These are phyloP conservation scores for Zaprionus africanus DNA, from an alignment of 1,140 invertebrate species.

Conservation along the genomic window DNA sequence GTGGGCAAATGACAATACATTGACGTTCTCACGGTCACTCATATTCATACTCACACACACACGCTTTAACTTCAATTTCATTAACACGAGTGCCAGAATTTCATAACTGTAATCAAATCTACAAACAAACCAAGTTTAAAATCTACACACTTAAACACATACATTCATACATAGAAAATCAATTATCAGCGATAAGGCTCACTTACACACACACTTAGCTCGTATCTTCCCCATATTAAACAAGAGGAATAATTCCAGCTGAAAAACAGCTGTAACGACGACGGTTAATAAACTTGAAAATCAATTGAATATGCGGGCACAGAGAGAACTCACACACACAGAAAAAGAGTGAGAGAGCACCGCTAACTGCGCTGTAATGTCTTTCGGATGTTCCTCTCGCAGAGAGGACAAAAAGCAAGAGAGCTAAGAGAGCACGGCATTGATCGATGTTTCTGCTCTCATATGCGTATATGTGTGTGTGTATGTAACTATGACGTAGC, in stretches of 20 bases:
- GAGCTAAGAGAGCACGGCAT: constrained; percentile 21
- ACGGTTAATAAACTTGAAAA: constrained; percentile 47
- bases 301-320: constrained; percentile 37
- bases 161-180: constrained; percentile 19
- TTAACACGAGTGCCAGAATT: constrained; percentile 6
- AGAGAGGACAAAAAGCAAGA: constrained; percentile 2
- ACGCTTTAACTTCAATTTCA: background rate
- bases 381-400: background rate
- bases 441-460: constrained; percentile 39
- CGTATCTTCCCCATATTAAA: constrained; percentile 16
- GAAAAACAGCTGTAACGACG: constrained; percentile 40
- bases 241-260: constrained; percentile 26
- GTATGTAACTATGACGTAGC: constrained; percentile 59
- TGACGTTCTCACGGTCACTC: constrained; percentile 3
- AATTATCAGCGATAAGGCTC: constrained; percentile 6
- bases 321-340: background rate
- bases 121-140: constrained; percentile 3
- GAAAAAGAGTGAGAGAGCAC: background rate
- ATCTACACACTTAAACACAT: constrained; percentile 12
- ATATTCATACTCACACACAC: background rate
- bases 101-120: constrained; percentile 12
- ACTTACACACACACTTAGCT: constrained; percentile 2
- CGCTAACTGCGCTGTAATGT: constrained; percentile 11
- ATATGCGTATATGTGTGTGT: constrained; percentile 11
- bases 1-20: constrained; percentile 1